Percentiles rank a stretch among this genome's conserved stretches.
Evolutionary conservation across 1,140 invertebrate genomes (phyloP).

Genomic region (Macrosteles quadrilineatus): DNA sequence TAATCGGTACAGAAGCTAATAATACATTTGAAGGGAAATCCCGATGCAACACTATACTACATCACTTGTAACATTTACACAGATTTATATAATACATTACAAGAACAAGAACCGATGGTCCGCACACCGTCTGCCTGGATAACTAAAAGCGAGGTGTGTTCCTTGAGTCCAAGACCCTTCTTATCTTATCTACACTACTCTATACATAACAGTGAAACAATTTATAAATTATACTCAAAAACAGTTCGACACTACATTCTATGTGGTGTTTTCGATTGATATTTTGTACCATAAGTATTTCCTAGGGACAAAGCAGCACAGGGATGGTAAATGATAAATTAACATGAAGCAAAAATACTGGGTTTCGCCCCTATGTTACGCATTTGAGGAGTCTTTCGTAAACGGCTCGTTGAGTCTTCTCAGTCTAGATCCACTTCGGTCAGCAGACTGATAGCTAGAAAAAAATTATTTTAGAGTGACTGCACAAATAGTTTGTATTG

Average conservation of each 20-base stretch:
- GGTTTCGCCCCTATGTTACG: background rate
- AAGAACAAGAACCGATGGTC: too few relatives aligned
- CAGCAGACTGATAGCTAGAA: constrained; percentile 10
- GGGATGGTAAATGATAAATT: background rate
- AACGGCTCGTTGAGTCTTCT: constrained; percentile 15
- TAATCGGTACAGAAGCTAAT: background rate
- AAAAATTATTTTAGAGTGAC: too few relatives aligned
- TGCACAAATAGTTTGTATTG: too few relatives aligned
- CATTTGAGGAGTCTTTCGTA: background rate
- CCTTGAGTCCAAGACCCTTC: background rate
- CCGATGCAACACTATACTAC: background rate
- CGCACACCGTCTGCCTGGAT: background rate
- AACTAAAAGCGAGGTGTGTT: constrained; percentile 14
- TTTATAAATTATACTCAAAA: constrained; percentile 15
- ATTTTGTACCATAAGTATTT: constrained; percentile 10
- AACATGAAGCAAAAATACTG: background rate
- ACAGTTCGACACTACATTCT: background rate
- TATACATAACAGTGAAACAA: constrained; percentile 2
- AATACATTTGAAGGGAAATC: background rate
- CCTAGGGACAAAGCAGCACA: background rate
- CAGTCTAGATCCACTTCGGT: background rate
- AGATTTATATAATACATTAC: too few relatives aligned
- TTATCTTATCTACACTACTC: background rate
- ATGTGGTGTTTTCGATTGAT: background rate
- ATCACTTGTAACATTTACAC: background rate